These are phyloP conservation scores for Micoletzkya japonica DNA, from an alignment of 2,888 invertebrate genomes.

Conservation along the genomic window DNA sequence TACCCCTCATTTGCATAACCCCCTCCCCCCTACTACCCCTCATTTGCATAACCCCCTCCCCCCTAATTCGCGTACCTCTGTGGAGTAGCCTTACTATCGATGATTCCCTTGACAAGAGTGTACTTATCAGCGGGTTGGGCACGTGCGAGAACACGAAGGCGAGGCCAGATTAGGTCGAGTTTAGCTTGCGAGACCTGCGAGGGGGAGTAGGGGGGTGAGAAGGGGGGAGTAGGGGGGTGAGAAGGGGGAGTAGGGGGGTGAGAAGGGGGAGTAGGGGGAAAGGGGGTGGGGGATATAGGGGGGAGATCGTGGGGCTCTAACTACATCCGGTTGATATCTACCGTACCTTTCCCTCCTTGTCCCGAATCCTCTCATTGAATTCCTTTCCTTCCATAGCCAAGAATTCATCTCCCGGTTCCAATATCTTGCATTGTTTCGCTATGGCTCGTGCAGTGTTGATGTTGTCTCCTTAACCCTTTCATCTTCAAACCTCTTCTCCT, in stretches of 20 bases:
- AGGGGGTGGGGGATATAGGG: background rate
- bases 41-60: background rate
- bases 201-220: too few relatives aligned
- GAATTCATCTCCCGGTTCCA: constrained; percentile 90
- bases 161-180: constrained; percentile 66
- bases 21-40: background rate
- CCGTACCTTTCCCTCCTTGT: constrained; percentile 21
- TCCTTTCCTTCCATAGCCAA: constrained; percentile 96
- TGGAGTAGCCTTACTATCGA: constrained; percentile 66
- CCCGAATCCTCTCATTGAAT: constrained; percentile 78
- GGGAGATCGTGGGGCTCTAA: constrained; percentile 6
- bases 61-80: constrained; percentile 37
- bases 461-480: constrained; percentile 68
- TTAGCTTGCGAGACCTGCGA: constrained; percentile 59
- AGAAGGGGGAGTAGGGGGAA: too few relatives aligned
- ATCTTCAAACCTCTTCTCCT: constrained; percentile 27
- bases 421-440: constrained; percentile 93
- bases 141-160: constrained; percentile 67
- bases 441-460: constrained; percentile 92
- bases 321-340: constrained; percentile 21
- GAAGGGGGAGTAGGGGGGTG: too few relatives aligned
- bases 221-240: too few relatives aligned
- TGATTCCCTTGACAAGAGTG: constrained; percentile 69
- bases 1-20: background rate
- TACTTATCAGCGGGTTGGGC: constrained; percentile 71